Conservation (phyloP, 2,113 vertebrate genomes). For the Strix aluco region DNA sequence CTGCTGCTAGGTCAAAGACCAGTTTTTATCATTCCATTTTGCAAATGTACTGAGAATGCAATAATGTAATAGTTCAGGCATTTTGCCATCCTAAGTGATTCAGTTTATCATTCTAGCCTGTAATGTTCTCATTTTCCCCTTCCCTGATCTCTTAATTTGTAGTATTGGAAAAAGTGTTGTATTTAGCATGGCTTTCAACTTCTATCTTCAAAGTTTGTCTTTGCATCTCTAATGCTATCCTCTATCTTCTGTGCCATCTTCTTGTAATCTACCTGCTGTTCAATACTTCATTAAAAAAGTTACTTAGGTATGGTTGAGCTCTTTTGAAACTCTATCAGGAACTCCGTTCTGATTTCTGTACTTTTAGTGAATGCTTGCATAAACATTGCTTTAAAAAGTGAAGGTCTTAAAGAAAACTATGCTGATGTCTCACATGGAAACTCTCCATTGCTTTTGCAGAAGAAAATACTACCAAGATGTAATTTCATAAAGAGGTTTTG, state of each 20-base stretch:
- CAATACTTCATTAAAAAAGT: slow-evolving; percentile 54
- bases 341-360: slow-evolving; percentile 22
- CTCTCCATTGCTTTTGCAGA: not conserved
- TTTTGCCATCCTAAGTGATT: slow-evolving; percentile 21
- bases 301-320: not conserved
- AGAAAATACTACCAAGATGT: not conserved
- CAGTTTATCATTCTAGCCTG: slow-evolving; percentile 26
- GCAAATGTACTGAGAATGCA: not conserved
- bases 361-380: slow-evolving; percentile 14
- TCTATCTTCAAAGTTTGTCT: slow-evolving; percentile 38
- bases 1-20: not conserved
- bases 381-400: slow-evolving; percentile 22
- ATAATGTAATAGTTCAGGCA: not conserved
- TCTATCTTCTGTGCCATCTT: slow-evolving; percentile 31
- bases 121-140: slow-evolving; percentile 44
- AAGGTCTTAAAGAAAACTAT: slow-evolving; percentile 5
- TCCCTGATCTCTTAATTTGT: slow-evolving; percentile 37
- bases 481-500: not conserved
- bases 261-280: slow-evolving; percentile 20
- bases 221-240: not conserved
- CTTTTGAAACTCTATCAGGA: slow-evolving; percentile 28
- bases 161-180: not conserved
- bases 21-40: slow-evolving; percentile 1
- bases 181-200: slow-evolving; percentile 22
- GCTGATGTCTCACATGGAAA: not conserved